These are phyloP conservation scores for Pseudopodoces humilis DNA, from an alignment of 2,113 vertebrate species.

Conservation along the genomic window DNA sequence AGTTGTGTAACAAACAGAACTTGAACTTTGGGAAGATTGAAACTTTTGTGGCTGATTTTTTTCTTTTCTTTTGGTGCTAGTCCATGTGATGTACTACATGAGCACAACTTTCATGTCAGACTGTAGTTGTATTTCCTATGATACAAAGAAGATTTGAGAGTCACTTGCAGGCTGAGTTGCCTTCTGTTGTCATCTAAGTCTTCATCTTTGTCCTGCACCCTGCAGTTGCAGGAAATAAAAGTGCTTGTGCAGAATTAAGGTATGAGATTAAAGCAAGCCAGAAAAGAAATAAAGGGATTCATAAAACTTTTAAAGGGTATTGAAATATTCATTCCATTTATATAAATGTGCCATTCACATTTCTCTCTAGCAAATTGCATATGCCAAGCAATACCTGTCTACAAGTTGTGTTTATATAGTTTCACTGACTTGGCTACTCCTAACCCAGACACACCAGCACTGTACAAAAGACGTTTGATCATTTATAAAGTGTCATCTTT, in stretches of 20 bases:
- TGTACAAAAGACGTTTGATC: not conserved
- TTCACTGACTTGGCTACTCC: not conserved
- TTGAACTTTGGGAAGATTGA: not conserved
- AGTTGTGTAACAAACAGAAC: not conserved
- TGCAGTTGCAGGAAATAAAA: conserved; percentile 1
- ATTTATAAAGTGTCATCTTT: not conserved
- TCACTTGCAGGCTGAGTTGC: not conserved
- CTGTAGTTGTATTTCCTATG: not conserved
- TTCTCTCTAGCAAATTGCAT: conserved; percentile 27
- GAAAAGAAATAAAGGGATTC: conserved; percentile 32
- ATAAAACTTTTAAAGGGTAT: conserved; percentile 41
- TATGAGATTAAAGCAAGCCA: not conserved
- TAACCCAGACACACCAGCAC: not conserved
- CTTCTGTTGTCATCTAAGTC: not conserved
- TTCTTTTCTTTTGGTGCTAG: not conserved
- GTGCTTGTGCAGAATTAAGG: not conserved
- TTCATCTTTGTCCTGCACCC: not conserved
- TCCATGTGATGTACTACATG: not conserved
- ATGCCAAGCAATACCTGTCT: not conserved
- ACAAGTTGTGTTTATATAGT: not conserved
- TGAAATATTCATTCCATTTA: conserved; percentile 48
- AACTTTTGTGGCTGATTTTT: not conserved
- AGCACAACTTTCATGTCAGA: not conserved
- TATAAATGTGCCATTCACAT: conserved; percentile 35
- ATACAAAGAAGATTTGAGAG: not conserved